These are phyloP conservation scores for Cataglyphis livida DNA, from an alignment of 2,888 invertebrate genomes.

Conservation along the genomic window DNA sequence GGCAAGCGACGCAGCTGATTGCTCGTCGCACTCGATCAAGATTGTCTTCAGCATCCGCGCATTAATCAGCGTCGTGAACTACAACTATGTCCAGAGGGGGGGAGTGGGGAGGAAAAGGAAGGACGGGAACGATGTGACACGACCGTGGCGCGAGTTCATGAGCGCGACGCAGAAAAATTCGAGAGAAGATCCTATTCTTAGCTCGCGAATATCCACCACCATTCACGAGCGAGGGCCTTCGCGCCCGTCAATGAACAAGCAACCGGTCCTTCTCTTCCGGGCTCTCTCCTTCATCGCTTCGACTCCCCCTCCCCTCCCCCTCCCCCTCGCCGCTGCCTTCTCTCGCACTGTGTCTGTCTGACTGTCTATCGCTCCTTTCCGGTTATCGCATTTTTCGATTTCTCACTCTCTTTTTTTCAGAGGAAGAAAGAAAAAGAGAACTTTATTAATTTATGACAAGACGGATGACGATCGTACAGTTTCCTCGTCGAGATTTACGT, in stretches of 20 bases:
- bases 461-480: conserved; percentile 42
- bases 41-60: conserved; percentile 49
- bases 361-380: conserved; percentile 49
- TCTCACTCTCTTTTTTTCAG: conserved; percentile 4
- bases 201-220: conserved; percentile 42
- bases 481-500: conserved; percentile 63
- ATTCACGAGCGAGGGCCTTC: conserved; percentile 62
- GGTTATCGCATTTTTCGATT: conserved; percentile 33
- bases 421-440: background rate
- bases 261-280: conserved; percentile 70
- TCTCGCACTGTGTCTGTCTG: conserved; percentile 29
- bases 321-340: background rate
- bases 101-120: background rate
- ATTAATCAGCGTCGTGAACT: conserved; percentile 54
- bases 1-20: conserved; percentile 27
- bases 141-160: conserved; percentile 36
- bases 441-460: conserved; percentile 69
- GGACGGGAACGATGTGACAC: conserved; percentile 50
- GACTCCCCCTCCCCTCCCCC: background rate
- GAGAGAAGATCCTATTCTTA: conserved; percentile 42
- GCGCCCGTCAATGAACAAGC: conserved; percentile 65
- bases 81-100: conserved; percentile 19
- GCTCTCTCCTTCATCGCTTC: conserved; percentile 36
- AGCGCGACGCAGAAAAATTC: conserved; percentile 54
- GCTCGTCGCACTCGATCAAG: conserved; percentile 41